phyloP scores from a whole-genome alignment of 1,140 invertebrate species.

The Drosophila sucinea region DNA sequence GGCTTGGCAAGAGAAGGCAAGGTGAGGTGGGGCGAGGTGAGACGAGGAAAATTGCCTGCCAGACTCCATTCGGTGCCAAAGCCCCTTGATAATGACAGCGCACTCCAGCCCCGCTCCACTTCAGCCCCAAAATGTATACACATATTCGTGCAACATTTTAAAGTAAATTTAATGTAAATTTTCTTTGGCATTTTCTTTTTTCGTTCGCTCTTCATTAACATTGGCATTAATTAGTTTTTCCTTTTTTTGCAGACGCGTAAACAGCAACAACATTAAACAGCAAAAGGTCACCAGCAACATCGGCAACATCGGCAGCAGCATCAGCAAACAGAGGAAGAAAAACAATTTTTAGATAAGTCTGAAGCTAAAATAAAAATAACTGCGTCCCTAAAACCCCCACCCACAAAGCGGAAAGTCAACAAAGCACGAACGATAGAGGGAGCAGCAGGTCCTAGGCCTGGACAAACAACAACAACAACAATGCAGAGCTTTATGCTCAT shows the following conservation, averaged over 20 bases:
- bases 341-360: constrained; percentile 63
- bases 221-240: constrained; percentile 68
- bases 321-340: constrained; percentile 38
- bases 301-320: not conserved
- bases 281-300: constrained; percentile 34
- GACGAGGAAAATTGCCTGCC: constrained; percentile 54
- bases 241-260: constrained; percentile 48
- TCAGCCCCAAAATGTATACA: constrained; percentile 17
- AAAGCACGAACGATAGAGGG: constrained; percentile 11
- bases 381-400: not conserved
- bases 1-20: constrained; percentile 60
- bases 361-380: constrained; percentile 57
- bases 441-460: constrained; percentile 9
- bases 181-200: constrained; percentile 15
- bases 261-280: constrained; percentile 47
- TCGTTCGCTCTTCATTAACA: constrained; percentile 59
- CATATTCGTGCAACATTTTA: constrained; percentile 24
- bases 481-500: constrained; percentile 57
- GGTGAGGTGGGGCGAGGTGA: too few species aligned
- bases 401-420: constrained; percentile 21
- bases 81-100: constrained; percentile 58
- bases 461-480: constrained; percentile 18
- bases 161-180: constrained; percentile 44
- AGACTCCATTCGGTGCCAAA: constrained; percentile 14
- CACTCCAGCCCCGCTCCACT: constrained; percentile 24